Base-by-base conservation (phyloP, 2,113 vertebrate genomes). In the Ceuthmochares aereus region DNA sequence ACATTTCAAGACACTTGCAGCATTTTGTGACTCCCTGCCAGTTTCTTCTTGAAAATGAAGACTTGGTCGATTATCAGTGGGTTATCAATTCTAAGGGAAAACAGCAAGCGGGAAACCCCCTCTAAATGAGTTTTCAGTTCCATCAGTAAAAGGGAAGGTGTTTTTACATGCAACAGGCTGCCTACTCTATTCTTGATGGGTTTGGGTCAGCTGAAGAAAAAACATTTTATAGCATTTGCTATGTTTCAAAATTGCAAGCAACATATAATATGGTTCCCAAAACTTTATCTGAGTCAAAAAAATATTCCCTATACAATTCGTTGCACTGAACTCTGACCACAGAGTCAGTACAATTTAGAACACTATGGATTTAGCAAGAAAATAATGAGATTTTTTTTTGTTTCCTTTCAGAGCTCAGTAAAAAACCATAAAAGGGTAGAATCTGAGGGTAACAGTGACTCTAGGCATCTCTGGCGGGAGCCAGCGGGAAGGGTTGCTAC, bases 281-380 rank as follows among this genome's bases (percentile, higher is more conserved):
- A 94, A 55, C 59, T 93, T 82, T 58, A 40, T 78, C 60, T 22
- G 12, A 66, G 29, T 89, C 40, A 84, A 84, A 93, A 93, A 93
- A 87, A 30, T 67, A 87, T 91, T 94, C 78, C 82, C 84, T 51
- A 27, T 59, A 76, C 37, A 52, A 64, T 83, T 63, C 67, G 21
- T 42, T 84, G 73, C 36, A 3, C n/a, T 82, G 94, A 95, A 91
- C 81, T 96, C 78, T 76, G 78, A 85, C 89, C 55, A 42, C 56
- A 72, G 51, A 87, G 58, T 63, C 67, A 19, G 40, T 36, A 56
- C 37, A 36, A 52, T 76, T 82, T 51, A 74, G 59, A 94, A 88
- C 67, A 58, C 49, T 37, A 10, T 11, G 49, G 73, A 56, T 32
- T 52, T 70, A 63, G 45, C 59, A 91, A 77, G 34, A 85, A 79